Percentiles rank a stretch among this genome's conserved stretches.
phyloP scores from a whole-genome alignment of 2,888 invertebrate genomes.

The Athrips mouffetella region DNA sequence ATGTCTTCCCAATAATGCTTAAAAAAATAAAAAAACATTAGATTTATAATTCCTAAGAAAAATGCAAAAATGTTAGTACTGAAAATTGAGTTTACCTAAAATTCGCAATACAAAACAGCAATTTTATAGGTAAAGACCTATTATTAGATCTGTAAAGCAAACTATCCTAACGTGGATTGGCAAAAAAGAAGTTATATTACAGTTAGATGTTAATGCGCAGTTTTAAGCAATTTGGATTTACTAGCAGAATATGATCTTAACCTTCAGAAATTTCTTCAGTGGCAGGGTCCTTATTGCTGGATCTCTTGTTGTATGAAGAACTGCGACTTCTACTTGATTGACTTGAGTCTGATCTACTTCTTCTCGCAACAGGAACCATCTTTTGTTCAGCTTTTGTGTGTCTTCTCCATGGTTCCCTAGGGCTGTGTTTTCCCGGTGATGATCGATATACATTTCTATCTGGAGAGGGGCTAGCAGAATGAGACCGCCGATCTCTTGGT shows the following conservation, averaged over 20 bases:
- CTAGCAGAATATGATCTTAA: too few relatives aligned
- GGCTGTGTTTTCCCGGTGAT: conserved; percentile 49
- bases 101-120: too few relatives aligned
- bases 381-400: conserved; percentile 72
- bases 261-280: conserved; percentile 83
- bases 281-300: conserved; percentile 59
- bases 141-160: background rate
- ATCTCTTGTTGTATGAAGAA: conserved; percentile 64
- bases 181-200: background rate
- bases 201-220: too few relatives aligned
- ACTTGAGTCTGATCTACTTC: conserved; percentile 68
- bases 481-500: conserved; percentile 47
- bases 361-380: conserved; percentile 50
- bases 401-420: conserved; percentile 64
- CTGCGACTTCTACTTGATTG: conserved; percentile 64
- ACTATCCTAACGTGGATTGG: background rate
- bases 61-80: too few relatives aligned
- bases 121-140: too few relatives aligned
- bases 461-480: conserved; percentile 58
- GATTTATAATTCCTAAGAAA: too few relatives aligned
- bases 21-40: too few relatives aligned
- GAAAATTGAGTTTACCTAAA: too few relatives aligned
- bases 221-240: too few relatives aligned
- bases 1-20: too few relatives aligned
- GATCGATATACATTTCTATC: conserved; percentile 51